phyloP scores from a whole-genome alignment of 1,140 invertebrate species.

The Orchesella cincta region DNA sequence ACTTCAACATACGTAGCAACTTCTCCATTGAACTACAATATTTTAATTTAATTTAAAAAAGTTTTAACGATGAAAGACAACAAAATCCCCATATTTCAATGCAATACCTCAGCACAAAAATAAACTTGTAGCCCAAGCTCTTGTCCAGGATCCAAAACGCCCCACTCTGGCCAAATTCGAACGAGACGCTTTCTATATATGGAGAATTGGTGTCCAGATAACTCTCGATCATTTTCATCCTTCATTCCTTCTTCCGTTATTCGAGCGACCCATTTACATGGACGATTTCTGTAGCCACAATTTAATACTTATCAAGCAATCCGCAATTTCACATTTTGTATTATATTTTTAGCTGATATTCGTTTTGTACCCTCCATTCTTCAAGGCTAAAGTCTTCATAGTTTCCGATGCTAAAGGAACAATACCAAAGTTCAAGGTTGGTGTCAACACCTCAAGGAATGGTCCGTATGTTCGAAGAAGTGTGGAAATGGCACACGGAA shows the following conservation, averaged over 20 bases:
- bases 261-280: conserved; percentile 27
- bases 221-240: conserved; percentile 16
- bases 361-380: conserved; percentile 35
- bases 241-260: neutral
- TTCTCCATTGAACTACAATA: neutral
- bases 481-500: conserved; percentile 8
- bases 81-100: too few species aligned
- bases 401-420: conserved; percentile 28
- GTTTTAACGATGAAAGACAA: too few species aligned
- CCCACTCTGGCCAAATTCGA: conserved; percentile 38
- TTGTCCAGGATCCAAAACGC: conserved; percentile 27
- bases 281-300: neutral
- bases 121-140: conserved; percentile 32
- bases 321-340: too few species aligned
- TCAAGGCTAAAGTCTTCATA: conserved; percentile 31
- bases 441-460: conserved; percentile 27
- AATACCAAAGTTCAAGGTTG: conserved; percentile 36
- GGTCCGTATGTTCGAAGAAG: neutral
- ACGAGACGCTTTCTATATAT: conserved; percentile 15
- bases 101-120: conserved; percentile 3
- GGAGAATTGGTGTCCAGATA: neutral
- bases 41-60: neutral
- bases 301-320: neutral
- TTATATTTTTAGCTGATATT: too few species aligned
- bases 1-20: conserved; percentile 19